phyloP scores from a whole-genome alignment of 2,888 invertebrate species.

The Meganola albula region DNA sequence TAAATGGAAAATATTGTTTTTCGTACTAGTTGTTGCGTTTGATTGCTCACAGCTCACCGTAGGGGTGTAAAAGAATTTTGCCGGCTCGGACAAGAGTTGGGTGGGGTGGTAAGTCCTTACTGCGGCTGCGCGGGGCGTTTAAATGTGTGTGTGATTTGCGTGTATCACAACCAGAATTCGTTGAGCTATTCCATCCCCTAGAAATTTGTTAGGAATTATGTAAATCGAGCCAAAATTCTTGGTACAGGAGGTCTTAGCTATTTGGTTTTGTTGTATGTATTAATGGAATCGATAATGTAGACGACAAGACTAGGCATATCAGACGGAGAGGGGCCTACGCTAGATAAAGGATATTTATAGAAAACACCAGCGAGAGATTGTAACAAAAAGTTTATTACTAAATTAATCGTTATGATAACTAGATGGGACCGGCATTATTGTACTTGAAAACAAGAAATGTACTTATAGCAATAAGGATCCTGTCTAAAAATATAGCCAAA shows the following conservation, averaged over 20 bases:
- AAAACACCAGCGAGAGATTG: too few relatives aligned
- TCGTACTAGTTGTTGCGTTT: conserved; percentile 66
- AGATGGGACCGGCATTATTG: too few relatives aligned
- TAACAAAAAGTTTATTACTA: too few relatives aligned
- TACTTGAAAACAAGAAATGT: too few relatives aligned
- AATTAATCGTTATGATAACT: too few relatives aligned
- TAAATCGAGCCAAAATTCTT: conserved; percentile 33
- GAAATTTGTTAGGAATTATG: conserved; percentile 7
- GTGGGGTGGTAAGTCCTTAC: conserved; percentile 53
- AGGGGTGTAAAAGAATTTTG: conserved; percentile 69
- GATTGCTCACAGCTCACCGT: conserved; percentile 56
- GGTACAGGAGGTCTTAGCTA: conserved; percentile 37
- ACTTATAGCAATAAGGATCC: too few relatives aligned
- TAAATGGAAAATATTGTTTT: conserved; percentile 35
- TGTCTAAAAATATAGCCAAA: too few relatives aligned
- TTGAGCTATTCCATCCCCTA: conserved; percentile 42
- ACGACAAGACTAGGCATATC: conserved; percentile 64
- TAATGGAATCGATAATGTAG: conserved; percentile 74
- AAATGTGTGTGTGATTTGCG: conserved; percentile 61
- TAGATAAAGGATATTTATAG: conserved; percentile 40
- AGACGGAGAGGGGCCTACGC: conserved; percentile 60
- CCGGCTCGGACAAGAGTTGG: conserved; percentile 62
- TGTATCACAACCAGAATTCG: conserved; percentile 42
- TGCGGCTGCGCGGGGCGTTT: conserved; percentile 61
- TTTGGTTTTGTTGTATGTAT: conserved; percentile 45